phyloP scores from a whole-genome alignment of 92 coral and sea anemone species.

The Epizoanthus rinbou region DNA sequence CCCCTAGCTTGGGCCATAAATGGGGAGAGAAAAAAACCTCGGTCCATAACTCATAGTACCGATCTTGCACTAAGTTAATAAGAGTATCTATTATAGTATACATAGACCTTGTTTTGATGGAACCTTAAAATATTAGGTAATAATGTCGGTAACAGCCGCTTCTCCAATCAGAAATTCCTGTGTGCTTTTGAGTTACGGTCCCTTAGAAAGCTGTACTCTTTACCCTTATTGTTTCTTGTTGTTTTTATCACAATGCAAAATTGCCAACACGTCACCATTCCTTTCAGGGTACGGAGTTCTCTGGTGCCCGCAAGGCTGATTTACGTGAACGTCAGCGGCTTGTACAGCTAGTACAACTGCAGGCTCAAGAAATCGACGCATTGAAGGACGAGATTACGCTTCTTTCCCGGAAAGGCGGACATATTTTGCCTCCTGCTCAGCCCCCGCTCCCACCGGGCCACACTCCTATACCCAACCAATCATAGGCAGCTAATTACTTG shows the following conservation, averaged over 20 bases:
- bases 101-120: too few relatives aligned
- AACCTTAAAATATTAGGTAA: too few relatives aligned
- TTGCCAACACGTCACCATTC: not conserved
- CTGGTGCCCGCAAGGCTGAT: slow-evolving; percentile 96
- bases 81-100: too few relatives aligned
- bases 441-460: slow-evolving; percentile 99
- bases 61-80: too few relatives aligned
- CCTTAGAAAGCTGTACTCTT: too few relatives aligned
- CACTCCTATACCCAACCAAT: slow-evolving; percentile 95
- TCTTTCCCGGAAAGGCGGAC: slow-evolving; percentile 97
- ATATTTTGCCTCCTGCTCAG: slow-evolving; percentile 97
- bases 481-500: not conserved
- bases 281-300: slow-evolving; percentile 94
- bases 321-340: slow-evolving; percentile 93
- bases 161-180: too few relatives aligned
- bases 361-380: slow-evolving; percentile 99
- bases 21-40: too few relatives aligned
- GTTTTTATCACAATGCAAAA: not conserved
- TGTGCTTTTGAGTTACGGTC: too few relatives aligned
- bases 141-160: too few relatives aligned
- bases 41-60: too few relatives aligned
- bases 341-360: slow-evolving; percentile 95
- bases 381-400: slow-evolving; percentile 98
- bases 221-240: not conserved
- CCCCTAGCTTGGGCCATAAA: too few relatives aligned